A percentile compares a stretch with the other conserved stretches of the same genome.
These are phyloP conservation scores for Drosophila ohnishii DNA, from an alignment of 1,140 invertebrate species.

Conservation along the genomic window DNA sequence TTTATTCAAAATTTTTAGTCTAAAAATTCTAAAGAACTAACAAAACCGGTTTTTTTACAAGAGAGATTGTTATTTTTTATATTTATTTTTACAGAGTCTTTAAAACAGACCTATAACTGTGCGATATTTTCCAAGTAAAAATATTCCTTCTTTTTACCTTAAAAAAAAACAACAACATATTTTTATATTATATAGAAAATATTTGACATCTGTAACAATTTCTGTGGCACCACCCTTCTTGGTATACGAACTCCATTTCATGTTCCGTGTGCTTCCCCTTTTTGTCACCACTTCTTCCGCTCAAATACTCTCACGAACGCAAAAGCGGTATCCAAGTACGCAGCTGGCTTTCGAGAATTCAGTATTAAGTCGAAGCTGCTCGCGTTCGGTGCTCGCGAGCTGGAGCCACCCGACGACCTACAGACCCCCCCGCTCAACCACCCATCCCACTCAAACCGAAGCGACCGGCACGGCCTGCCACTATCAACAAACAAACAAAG, in stretches of 20 bases:
- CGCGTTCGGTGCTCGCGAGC: conserved; percentile 45
- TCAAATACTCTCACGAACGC: neutral
- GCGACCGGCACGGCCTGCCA: conserved; percentile 14
- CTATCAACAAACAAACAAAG: conserved; percentile 31
- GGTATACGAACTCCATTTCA: neutral
- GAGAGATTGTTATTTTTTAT: too few relatives aligned
- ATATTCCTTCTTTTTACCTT: too few relatives aligned
- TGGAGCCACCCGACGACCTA: conserved; percentile 5
- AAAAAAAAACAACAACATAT: too few relatives aligned
- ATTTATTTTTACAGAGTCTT: too few relatives aligned
- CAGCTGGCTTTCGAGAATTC: conserved; percentile 10
- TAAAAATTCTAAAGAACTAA: too few relatives aligned
- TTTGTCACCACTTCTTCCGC: neutral
- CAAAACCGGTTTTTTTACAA: too few relatives aligned
- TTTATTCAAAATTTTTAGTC: too few relatives aligned
- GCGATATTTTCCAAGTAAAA: too few relatives aligned
- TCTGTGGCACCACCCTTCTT: neutral
- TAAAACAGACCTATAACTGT: too few relatives aligned
- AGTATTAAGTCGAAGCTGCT: conserved; percentile 61
- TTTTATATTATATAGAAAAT: too few relatives aligned
- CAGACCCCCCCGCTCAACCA: neutral
- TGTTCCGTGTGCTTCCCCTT: conserved; percentile 17
- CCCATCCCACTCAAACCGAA: neutral
- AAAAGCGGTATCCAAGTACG: neutral
- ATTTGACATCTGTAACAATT: too few relatives aligned